Base-by-base conservation (phyloP, 2,888 invertebrate genomes). In the Latrodectus hesperus region DNA sequence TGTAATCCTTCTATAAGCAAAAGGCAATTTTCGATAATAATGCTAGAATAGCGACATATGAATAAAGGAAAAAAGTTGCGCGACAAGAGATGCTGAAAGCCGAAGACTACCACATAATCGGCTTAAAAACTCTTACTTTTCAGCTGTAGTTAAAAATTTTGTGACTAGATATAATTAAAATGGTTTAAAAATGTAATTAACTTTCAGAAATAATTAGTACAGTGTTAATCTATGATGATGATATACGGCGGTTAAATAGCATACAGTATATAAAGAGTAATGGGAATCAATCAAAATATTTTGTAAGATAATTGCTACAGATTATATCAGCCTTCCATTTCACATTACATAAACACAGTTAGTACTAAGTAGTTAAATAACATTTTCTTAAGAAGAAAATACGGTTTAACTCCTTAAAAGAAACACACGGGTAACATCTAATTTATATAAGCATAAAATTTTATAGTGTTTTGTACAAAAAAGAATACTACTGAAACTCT, bases 21-120 rank as follows among this genome's bases (percentile, higher is more conserved):
- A 85, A 85, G 73, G 68, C 85, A 79, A 85, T 85, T 85, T 84
- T 79, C 65, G 85, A 60, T 85, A 67, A 74, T 85, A 72, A 77
- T 67, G 72, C 73, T 60, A 53, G 67, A 75, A 73, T 53, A 14
- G 68, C 26, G 53, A 79, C 78, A 79, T 84, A 84, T 85, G 85
- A 85, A 79, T 79, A 60, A 60, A 60, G 16, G n/a, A 60, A 60
- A 55, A 60, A 60, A 60, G 8, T 12, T 16, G 60, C 8, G 60
- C 60, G 60, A 60, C 60, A 60, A 11, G 60, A 38, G 38, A 60
- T 60, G n/a, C 10, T n/a, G 60, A 53, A 52, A n/a, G 26, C 11
- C n/a, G 60, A 64, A 17, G 22, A 12, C 26, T n/a, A 22, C 60
- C 16, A 17, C 38, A 22, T 75, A 55, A 75, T 75, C 75, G 64